Conservation (phyloP, 2,113 vertebrate genomes). For the Toxostoma redivivum region DNA sequence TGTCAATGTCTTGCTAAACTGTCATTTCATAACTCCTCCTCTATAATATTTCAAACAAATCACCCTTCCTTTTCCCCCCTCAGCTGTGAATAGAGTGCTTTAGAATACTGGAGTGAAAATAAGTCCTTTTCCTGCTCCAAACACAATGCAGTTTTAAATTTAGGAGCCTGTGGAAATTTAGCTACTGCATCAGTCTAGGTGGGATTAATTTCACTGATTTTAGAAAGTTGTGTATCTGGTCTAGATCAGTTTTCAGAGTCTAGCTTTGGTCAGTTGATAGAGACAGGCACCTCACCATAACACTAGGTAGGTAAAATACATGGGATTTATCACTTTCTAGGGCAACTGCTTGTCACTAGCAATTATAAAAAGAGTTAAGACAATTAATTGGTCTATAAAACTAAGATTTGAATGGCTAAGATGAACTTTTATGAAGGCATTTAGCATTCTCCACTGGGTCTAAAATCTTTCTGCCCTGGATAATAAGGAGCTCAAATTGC, state of each 20-base stretch:
- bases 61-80: fast-evolving
- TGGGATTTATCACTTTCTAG: background rate
- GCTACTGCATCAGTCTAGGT: background rate
- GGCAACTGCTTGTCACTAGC: background rate
- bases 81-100: background rate
- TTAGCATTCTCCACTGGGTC: background rate
- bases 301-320: background rate
- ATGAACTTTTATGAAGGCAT: background rate
- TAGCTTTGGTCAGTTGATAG: background rate
- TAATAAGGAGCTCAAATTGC: background rate
- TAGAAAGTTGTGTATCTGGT: background rate
- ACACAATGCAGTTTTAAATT: background rate
- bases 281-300: background rate
- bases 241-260: background rate
- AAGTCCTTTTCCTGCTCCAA: background rate
- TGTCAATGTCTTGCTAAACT: background rate
- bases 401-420: background rate
- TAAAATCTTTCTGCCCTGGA: background rate
- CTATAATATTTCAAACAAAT: background rate
- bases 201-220: background rate
- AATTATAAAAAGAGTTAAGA: background rate
- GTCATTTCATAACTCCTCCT: background rate
- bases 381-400: background rate
- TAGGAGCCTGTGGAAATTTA: background rate
- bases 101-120: background rate